A percentile compares a stretch with the other conserved stretches of the same genome.
Evolutionary conservation across 2,113 vertebrate species (phyloP).

Genomic region (Falco punctatus): DNA sequence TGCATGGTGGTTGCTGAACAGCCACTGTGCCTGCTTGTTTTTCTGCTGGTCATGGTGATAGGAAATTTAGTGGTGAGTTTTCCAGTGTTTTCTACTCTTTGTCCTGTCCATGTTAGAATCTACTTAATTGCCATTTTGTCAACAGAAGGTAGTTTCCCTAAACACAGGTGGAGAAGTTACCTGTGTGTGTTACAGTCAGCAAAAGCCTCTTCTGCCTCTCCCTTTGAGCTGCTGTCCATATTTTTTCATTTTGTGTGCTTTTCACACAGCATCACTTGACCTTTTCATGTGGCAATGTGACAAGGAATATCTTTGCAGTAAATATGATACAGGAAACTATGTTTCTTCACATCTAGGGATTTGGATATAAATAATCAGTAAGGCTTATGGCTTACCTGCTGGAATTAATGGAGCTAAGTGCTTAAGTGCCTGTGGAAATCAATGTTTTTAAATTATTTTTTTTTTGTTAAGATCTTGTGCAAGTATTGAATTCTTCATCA

Average conservation of each 20-base stretch:
- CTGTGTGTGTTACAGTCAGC: neutral
- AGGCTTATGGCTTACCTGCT: neutral
- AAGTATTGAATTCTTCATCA: neutral
- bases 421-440: neutral
- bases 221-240: neutral
- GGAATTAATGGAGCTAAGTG: neutral
- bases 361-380: neutral
- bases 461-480: neutral
- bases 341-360: neutral
- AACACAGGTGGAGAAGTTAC: neutral
- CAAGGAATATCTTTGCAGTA: neutral
- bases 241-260: neutral
- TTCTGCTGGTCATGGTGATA: conserved; percentile 96
- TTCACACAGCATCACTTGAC: neutral
- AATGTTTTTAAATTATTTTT: neutral
- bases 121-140: neutral
- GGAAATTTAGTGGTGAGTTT: conserved; percentile 96
- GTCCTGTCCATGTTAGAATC: neutral
- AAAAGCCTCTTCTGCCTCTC: neutral
- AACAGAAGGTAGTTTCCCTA: neutral
- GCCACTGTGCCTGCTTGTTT: conserved; percentile 89
- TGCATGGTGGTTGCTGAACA: conserved; percentile 93
- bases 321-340: neutral
- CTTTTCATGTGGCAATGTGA: neutral
- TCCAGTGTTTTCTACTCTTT: neutral